Percentiles rank a stretch among this genome's conserved stretches.
phyloP scores from a whole-genome alignment of 2,113 vertebrate species.

The Scopus umbretta region DNA sequence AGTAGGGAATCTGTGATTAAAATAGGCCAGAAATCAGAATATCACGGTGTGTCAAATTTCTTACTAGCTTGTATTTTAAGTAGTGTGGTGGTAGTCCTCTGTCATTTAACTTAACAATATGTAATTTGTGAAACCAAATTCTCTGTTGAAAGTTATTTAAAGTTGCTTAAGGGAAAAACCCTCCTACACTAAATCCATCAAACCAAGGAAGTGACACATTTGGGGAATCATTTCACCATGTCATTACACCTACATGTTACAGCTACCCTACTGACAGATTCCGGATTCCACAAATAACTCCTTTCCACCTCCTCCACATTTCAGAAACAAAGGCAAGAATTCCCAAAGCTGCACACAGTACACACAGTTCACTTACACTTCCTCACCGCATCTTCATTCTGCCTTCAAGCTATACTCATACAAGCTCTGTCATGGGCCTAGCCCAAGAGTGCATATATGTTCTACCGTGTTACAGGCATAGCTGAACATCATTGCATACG shows the following conservation, averaged over 20 bases:
- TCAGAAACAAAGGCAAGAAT: not conserved
- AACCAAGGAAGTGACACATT: conserved; percentile 4
- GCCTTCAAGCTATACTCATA: not conserved
- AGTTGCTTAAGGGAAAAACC: not conserved
- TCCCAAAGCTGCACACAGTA: not conserved
- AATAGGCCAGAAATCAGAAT: not conserved
- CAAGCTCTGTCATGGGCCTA: not conserved
- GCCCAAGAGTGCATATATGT: not conserved
- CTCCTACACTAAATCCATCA: not conserved
- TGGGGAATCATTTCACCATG: not conserved
- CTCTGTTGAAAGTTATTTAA: not conserved
- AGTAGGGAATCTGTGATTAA: not conserved
- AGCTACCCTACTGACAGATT: not conserved
- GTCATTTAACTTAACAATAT: not conserved
- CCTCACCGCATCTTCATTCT: not conserved
- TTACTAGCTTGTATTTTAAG: not conserved
- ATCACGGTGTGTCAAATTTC: not conserved
- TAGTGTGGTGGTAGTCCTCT: not conserved
- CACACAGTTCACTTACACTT: not conserved
- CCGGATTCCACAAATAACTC: not conserved
- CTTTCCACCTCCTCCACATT: not conserved
- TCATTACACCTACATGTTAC: not conserved
- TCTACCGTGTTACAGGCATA: not conserved
- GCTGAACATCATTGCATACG: not conserved
- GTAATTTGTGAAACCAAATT: not conserved